Percentiles rank a stretch among this genome's conserved stretches.
Conservation (phyloP, 2,113 vertebrate genomes). For the Hippolais icterina region DNA sequence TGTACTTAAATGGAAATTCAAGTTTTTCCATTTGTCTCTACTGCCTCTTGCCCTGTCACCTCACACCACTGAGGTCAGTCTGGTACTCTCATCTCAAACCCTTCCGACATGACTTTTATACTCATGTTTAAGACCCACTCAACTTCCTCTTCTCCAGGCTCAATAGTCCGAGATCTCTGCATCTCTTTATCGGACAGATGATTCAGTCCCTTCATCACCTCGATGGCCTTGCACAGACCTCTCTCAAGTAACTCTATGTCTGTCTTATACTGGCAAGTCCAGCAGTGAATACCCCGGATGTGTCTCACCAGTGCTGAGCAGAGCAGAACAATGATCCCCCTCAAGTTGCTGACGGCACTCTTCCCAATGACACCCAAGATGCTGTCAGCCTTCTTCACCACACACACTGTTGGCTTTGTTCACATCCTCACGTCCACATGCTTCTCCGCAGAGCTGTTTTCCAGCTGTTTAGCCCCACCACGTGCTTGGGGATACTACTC, state of each 20-base stretch:
- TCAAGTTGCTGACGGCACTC: background rate
- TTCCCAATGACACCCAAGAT: background rate
- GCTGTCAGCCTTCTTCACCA: rapidly evolving
- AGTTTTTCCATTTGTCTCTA: background rate
- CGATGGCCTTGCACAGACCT: too few species aligned
- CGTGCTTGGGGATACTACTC: background rate
- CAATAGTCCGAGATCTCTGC: background rate
- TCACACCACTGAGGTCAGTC: background rate
- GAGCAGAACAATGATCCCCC: rapidly evolving
- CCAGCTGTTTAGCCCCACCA: background rate
- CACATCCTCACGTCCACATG: rapidly evolving
- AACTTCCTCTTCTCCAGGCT: background rate
- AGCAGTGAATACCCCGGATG: background rate
- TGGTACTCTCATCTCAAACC: background rate
- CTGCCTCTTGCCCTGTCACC: background rate
- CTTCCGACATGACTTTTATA: background rate
- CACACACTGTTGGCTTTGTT: background rate
- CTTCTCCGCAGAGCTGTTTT: background rate
- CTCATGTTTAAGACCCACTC: background rate
- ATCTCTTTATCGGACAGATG: background rate
- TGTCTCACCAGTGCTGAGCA: background rate
- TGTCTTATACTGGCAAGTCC: rapidly evolving
- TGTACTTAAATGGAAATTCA: background rate
- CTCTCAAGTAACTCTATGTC: rapidly evolving
- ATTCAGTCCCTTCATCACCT: background rate